Evolutionary conservation across 2,888 invertebrate species (phyloP).

Genomic region (Macrophya alboannulata): DNA sequence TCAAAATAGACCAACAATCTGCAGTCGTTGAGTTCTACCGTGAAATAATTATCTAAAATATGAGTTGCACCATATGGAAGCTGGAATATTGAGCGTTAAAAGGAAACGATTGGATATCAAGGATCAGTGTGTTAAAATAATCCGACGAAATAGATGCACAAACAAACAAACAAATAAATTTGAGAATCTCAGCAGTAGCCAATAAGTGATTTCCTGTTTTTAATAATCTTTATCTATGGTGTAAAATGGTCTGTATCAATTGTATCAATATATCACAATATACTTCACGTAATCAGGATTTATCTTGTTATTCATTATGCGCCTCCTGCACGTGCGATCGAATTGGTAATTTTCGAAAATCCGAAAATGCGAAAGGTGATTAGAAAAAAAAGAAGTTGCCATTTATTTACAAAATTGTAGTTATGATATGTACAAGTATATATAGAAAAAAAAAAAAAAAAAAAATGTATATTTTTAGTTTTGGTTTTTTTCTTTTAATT

Average conservation of each 20-base stretch:
- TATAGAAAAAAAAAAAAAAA: constrained; percentile 41
- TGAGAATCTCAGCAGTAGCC: not conserved
- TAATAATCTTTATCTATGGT: not conserved
- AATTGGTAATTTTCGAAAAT: not conserved
- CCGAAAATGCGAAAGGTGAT: not conserved
- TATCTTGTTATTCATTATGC: not conserved
- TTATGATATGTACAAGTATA: constrained; percentile 51
- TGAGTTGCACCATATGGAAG: not conserved
- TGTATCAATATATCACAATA: too few species aligned
- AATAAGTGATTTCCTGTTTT: not conserved
- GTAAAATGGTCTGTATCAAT: not conserved
- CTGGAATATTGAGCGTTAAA: too few species aligned
- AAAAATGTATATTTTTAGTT: not conserved
- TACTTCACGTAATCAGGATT: not conserved
- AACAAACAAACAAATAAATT: not conserved
- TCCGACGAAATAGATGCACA: not conserved
- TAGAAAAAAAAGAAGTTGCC: constrained; percentile 33
- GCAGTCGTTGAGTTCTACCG: constrained; percentile 53
- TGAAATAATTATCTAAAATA: not conserved
- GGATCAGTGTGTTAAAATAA: not conserved
- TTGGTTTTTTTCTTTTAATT: not conserved
- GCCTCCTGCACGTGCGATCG: not conserved
- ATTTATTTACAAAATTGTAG: constrained; percentile 49
- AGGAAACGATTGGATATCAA: not conserved
- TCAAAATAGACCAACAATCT: constrained; percentile 64